phyloP scores from a whole-genome alignment of 1,140 invertebrate species.

The Drosophila teissieri region DNA sequence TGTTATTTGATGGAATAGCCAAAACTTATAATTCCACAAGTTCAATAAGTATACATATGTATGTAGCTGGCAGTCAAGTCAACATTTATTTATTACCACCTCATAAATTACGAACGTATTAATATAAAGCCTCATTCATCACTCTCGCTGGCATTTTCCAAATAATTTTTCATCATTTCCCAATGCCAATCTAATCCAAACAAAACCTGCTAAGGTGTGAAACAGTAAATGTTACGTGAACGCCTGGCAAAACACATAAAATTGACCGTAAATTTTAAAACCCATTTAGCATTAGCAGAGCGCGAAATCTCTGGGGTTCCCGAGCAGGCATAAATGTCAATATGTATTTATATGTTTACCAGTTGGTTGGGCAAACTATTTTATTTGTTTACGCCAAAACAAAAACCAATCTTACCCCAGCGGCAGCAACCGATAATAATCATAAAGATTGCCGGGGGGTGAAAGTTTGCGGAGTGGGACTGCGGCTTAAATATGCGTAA shows the following conservation, averaged over 20 bases:
- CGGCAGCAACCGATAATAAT: constrained; percentile 47
- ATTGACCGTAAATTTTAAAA: constrained; percentile 30
- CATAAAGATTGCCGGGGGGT: constrained; percentile 36
- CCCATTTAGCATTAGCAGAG: constrained; percentile 23
- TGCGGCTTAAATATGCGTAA: constrained; percentile 53
- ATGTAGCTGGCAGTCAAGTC: not conserved
- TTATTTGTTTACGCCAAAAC: constrained; percentile 67
- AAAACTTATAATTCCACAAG: not conserved
- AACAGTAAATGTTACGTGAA: constrained; percentile 47
- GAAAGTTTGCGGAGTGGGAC: not conserved
- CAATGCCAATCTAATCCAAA: constrained; percentile 24
- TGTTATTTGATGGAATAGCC: not conserved
- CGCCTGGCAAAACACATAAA: constrained; percentile 10
- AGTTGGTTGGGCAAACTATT: constrained; percentile 59
- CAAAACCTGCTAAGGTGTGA: constrained; percentile 20
- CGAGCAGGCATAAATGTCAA: constrained; percentile 28
- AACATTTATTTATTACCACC: constrained; percentile 1
- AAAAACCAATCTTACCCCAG: constrained; percentile 42
- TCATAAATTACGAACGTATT: constrained; percentile 11
- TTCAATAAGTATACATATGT: too few species aligned
- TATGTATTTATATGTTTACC: constrained; percentile 70
- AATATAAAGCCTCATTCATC: not conserved
- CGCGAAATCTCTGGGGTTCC: not conserved
- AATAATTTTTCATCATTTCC: constrained; percentile 19
- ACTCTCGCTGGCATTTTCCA: not conserved